Percentiles rank a stretch among this genome's conserved stretches.
Conservation (phyloP, 2,888 invertebrate species). For the Diarsia brunnea region DNA sequence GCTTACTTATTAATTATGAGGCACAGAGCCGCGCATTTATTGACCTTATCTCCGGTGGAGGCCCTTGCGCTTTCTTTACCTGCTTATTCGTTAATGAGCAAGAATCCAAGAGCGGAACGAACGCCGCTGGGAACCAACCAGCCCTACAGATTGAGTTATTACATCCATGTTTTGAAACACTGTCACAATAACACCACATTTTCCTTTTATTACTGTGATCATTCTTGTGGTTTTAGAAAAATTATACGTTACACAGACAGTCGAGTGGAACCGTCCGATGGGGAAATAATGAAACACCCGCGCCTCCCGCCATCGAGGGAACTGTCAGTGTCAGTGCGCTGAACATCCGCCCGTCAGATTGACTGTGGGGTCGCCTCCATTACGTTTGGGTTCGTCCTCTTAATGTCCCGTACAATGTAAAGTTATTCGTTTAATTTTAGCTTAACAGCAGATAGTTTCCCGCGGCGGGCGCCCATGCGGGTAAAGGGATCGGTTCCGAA, state of each 20-base stretch:
- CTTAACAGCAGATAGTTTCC: conserved; percentile 51
- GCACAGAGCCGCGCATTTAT: conserved; percentile 85
- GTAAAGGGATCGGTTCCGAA: conserved; percentile 76
- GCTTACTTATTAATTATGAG: conserved; percentile 86
- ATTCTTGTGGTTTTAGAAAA: conserved; percentile 61
- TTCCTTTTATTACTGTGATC: conserved; percentile 68
- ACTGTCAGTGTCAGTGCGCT: conserved; percentile 26
- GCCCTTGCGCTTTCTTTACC: conserved; percentile 82
- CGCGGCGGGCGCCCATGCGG: conserved; percentile 60
- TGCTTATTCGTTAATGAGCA: conserved; percentile 83
- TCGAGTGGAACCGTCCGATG: conserved; percentile 43
- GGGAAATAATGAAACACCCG: conserved; percentile 41
- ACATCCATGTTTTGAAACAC: conserved; percentile 54
- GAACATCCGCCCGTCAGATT: conserved; percentile 25
- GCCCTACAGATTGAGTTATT: conserved; percentile 67
- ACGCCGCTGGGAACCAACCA: conserved; percentile 72
- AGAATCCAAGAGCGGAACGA: conserved; percentile 81
- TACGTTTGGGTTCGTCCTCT: conserved; percentile 31
- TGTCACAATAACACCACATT: conserved; percentile 61
- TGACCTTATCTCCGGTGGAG: conserved; percentile 88
- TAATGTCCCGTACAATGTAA: conserved; percentile 39
- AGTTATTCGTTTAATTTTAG: conserved; percentile 45
- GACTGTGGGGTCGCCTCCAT: conserved; percentile 29
- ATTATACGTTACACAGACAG: conserved; percentile 58
- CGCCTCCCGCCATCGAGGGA: conserved; percentile 27